Percentiles rank a stretch among this genome's conserved stretches.
These are phyloP conservation scores for Coleophora deauratella DNA, from an alignment of 2,888 invertebrate species.

Conservation along the genomic window DNA sequence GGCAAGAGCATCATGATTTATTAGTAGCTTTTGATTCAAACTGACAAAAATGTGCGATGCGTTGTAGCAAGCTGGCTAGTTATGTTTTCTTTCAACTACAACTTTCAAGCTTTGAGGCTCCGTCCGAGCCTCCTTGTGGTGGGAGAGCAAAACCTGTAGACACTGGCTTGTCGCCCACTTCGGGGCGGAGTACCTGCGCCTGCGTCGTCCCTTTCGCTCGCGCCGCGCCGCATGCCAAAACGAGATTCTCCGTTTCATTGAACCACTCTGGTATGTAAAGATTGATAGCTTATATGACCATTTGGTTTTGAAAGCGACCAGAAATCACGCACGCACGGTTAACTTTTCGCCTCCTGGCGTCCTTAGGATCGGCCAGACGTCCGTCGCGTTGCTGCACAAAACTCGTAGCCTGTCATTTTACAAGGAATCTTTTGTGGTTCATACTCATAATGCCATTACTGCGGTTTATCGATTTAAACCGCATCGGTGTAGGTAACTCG, in stretches of 20 bases:
- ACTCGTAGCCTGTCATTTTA: constrained; percentile 27
- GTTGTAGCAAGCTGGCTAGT: constrained; percentile 31
- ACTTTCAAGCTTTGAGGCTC: constrained; percentile 63
- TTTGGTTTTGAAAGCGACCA: constrained; percentile 69
- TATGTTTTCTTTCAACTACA: constrained; percentile 46
- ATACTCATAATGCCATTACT: constrained; percentile 47
- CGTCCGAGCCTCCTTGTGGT: constrained; percentile 64
- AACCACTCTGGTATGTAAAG: constrained; percentile 73
- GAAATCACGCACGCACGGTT: constrained; percentile 69
- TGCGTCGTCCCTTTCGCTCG: constrained; percentile 59
- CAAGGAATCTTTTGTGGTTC: constrained; percentile 38
- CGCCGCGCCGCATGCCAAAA: constrained; percentile 29
- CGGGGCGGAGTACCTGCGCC: constrained; percentile 60
- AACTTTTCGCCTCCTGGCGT: constrained; percentile 71
- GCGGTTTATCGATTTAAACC: constrained; percentile 44
- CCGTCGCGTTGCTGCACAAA: constrained; percentile 37
- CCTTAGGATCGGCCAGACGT: constrained; percentile 59
- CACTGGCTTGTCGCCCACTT: constrained; percentile 65
- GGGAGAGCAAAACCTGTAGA: constrained; percentile 74
- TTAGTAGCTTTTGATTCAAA: constrained; percentile 1
- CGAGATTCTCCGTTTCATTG: constrained; percentile 55
- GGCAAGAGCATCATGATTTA: neutral
- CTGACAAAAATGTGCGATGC: constrained; percentile 3
- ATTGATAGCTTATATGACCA: constrained; percentile 74
- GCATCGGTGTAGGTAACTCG: constrained; percentile 37